Percentiles rank a stretch among this genome's conserved stretches.
Conservation (phyloP, 1,140 invertebrate genomes). For the Epicauta chinensis region DNA sequence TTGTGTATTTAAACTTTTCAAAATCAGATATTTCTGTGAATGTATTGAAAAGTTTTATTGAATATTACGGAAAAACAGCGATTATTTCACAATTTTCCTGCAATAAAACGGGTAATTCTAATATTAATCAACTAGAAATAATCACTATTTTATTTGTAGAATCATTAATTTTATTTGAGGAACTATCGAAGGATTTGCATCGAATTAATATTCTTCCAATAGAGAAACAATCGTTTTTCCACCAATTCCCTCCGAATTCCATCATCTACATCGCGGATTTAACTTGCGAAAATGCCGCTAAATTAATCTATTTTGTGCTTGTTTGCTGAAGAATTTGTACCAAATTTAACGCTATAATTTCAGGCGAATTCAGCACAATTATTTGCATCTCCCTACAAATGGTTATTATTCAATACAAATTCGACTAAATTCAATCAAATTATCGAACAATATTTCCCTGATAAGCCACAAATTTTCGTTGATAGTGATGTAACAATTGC, state of each 20-base stretch:
- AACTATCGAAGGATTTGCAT: constrained; percentile 1
- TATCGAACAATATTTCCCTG: constrained; percentile 3
- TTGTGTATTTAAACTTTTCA: too few species aligned
- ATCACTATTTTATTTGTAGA: not conserved
- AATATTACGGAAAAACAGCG: not conserved
- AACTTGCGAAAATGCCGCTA: not conserved
- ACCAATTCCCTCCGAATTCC: constrained; percentile 3
- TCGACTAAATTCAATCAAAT: not conserved
- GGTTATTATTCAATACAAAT: constrained; percentile 2
- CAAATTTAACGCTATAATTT: not conserved
- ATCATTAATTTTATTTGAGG: not conserved
- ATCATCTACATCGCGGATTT: not conserved
- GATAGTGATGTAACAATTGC: constrained; percentile 36
- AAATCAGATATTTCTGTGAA: too few species aligned
- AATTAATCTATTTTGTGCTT: not conserved
- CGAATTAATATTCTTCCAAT: constrained; percentile 6
- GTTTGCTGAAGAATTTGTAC: not conserved
- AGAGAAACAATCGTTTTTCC: not conserved
- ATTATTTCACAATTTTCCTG: constrained; percentile 3
- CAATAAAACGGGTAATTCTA: constrained; percentile 5
- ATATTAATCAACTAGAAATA: not conserved
- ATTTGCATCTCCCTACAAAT: constrained; percentile 8
- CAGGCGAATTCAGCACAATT: constrained; percentile 8
- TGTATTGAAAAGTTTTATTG: not conserved
- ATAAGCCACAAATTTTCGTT: constrained; percentile 30